Percentiles rank a stretch among this genome's conserved stretches.
phyloP scores from a whole-genome alignment of 2,113 vertebrate genomes.

The Nannobrachium achirus region DNA sequence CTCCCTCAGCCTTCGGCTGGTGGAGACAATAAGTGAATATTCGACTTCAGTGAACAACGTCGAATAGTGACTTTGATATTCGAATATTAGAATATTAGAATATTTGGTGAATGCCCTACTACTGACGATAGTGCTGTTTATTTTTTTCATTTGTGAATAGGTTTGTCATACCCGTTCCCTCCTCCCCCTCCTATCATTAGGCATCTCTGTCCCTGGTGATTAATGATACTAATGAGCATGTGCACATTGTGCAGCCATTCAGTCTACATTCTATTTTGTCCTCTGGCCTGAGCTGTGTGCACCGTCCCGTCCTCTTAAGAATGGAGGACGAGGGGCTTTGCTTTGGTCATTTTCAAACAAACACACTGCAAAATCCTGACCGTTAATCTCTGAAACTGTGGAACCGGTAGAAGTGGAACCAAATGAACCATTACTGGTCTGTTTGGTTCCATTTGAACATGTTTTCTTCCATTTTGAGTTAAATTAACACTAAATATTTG shows the following conservation, averaged over 20 bases:
- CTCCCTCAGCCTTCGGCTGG: too few species aligned
- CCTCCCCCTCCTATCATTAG: conserved; percentile 67
- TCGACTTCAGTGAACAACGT: too few species aligned
- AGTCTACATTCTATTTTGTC: conserved; percentile 69
- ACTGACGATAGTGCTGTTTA: conserved; percentile 6
- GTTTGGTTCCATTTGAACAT: too few species aligned
- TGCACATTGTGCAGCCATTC: conserved; percentile 74
- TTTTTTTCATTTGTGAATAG: conserved; percentile 62
- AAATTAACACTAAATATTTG: too few species aligned
- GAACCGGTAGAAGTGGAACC: too few species aligned
- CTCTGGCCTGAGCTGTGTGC: conserved; percentile 59
- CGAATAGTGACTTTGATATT: too few species aligned
- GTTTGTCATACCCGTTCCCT: conserved; percentile 54
- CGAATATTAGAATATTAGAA: conserved; percentile 44
- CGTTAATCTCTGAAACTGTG: too few species aligned
- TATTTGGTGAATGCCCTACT: not conserved
- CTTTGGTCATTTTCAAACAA: conserved; percentile 38
- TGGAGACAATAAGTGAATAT: too few species aligned
- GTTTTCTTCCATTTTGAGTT: too few species aligned
- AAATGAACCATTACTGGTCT: too few species aligned
- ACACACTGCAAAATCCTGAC: conserved; percentile 5
- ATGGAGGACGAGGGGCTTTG: conserved; percentile 36
- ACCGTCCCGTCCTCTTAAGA: conserved; percentile 55
- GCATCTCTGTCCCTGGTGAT: conserved; percentile 73
- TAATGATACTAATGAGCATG: conserved; percentile 79